A percentile compares a stretch with the other conserved stretches of the same genome.
Evolutionary conservation across 2,888 invertebrate species (phyloP).

Genomic region (Macaria liturata): DNA sequence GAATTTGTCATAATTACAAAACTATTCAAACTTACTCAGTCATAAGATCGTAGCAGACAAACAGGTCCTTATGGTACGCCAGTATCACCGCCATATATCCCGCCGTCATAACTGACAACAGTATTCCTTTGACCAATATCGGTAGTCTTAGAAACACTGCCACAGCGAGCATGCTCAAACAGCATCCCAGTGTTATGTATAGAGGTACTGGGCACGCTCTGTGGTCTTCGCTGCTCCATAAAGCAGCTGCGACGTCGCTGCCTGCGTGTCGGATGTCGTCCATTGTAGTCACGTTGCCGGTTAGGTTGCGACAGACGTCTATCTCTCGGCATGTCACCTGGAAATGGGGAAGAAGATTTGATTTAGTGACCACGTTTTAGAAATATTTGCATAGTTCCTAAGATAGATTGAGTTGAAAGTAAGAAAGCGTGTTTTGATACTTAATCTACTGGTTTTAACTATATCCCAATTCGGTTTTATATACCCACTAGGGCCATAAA

Average conservation of each 20-base stretch:
- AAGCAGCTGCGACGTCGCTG: slow-evolving; percentile 55
- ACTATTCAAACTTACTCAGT: slow-evolving; percentile 84
- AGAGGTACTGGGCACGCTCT: slow-evolving; percentile 93
- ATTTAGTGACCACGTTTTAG: too few relatives aligned
- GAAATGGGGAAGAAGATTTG: background rate
- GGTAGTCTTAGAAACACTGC: slow-evolving; percentile 93
- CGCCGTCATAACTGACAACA: slow-evolving; percentile 90
- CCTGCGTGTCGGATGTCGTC: slow-evolving; percentile 70
- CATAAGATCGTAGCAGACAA: slow-evolving; percentile 91
- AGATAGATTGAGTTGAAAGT: too few relatives aligned
- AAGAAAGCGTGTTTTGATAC: too few relatives aligned
- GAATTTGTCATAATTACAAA: too few relatives aligned
- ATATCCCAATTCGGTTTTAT: too few relatives aligned
- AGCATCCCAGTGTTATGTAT: slow-evolving; percentile 93
- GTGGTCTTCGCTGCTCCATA: slow-evolving; percentile 85
- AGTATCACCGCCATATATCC: slow-evolving; percentile 92
- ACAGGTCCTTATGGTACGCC: slow-evolving; percentile 90
- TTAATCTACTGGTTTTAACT: too few relatives aligned
- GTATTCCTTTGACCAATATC: slow-evolving; percentile 90
- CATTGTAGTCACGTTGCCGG: slow-evolving; percentile 77
- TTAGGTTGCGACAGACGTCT: slow-evolving; percentile 67
- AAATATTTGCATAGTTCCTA: too few relatives aligned
- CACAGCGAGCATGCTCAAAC: slow-evolving; percentile 92
- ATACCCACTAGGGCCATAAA: too few relatives aligned
- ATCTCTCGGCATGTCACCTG: slow-evolving; percentile 76